Base-by-base conservation (phyloP, 2,888 invertebrate genomes). In the Dryomyza anilis region DNA sequence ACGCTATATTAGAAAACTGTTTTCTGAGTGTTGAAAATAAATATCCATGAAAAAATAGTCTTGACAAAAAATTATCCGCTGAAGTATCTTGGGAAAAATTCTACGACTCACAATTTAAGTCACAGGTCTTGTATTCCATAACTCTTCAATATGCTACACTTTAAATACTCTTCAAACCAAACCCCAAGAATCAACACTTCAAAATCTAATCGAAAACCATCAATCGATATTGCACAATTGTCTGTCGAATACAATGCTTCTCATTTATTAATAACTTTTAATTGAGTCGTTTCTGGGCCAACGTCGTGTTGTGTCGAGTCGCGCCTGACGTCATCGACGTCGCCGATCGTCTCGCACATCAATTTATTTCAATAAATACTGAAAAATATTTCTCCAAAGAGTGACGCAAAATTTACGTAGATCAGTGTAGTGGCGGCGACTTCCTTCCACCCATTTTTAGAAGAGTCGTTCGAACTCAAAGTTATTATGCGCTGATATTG, bases 251-350 rank as follows among this genome's bases (percentile, higher is more conserved):
- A n/a, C n/a, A 53, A 29, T 43, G 36, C n/a, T 52, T 21, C 23
- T 39, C 30, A 55, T 58, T 64, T 64, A 53, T 58, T 64, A 58
- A 64, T 39, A 58, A 58, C 52, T 58, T 52, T n/a, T 29, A 58
- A 64, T 58, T 63, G 46, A 43, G 48, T 19, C 36, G 45, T 58
- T 58, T 58, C 52, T 58, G 50, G 52, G 64, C 58, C 52, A 64
- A 39, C 29, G 58, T 10, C 12, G 23, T 48, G n/a, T 36, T 57
- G 21, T 10, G 14, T 14, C 30, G 43, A 53, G 6, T 30, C 29
- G 16, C 53, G 50, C 55, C 46, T 63, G 53, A 55, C 62, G 62
- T 63, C 43, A 63, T 55, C 19, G 14, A 36, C 52, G 6, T 19
- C 53, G 27, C 33, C 21, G 19, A 39, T 16, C 39, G 19, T 33